Evolutionary conservation across 2,888 invertebrate genomes (phyloP).

Genomic region (Oxyteleia sp.): DNA sequence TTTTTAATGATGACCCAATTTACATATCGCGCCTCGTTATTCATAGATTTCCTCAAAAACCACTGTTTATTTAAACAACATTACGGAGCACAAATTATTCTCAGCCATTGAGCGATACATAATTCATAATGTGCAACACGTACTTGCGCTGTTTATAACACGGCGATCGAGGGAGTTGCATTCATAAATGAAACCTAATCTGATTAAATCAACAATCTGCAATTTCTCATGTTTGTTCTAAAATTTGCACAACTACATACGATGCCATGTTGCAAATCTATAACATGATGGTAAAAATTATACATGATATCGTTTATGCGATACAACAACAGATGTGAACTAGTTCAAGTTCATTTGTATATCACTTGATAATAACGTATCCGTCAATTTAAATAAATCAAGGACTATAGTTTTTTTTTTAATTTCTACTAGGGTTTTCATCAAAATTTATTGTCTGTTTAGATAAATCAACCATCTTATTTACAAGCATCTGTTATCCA

Average conservation of each 20-base stretch:
- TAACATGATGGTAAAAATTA: slow-evolving; percentile 6
- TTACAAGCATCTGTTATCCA: too few species aligned
- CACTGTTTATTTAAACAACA: slow-evolving; percentile 31
- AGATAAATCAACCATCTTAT: too few species aligned
- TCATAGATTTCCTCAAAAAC: slow-evolving; percentile 57
- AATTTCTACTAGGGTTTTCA: too few species aligned
- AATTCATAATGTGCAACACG: slow-evolving; percentile 62
- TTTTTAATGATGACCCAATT: slow-evolving; percentile 34
- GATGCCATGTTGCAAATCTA: slow-evolving; percentile 18
- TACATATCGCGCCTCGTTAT: slow-evolving; percentile 30
- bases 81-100: slow-evolving; percentile 51
- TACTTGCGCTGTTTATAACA: slow-evolving; percentile 27
- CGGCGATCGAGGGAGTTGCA: slow-evolving; percentile 8
- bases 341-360: slow-evolving; percentile 47
- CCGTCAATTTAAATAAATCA: too few species aligned
- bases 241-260: slow-evolving; percentile 22
- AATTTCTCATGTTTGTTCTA: slow-evolving; percentile 63
- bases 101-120: slow-evolving; percentile 43
- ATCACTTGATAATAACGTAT: neutral
- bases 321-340: slow-evolving; percentile 36
- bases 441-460: too few species aligned
- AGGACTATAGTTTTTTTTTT: too few species aligned
- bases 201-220: slow-evolving; percentile 51
- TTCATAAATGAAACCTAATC: slow-evolving; percentile 45
- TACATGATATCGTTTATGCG: neutral